These are phyloP conservation scores for Pachymerium ferrugineum DNA, from an alignment of 2,888 invertebrate genomes.

Conservation along the genomic window DNA sequence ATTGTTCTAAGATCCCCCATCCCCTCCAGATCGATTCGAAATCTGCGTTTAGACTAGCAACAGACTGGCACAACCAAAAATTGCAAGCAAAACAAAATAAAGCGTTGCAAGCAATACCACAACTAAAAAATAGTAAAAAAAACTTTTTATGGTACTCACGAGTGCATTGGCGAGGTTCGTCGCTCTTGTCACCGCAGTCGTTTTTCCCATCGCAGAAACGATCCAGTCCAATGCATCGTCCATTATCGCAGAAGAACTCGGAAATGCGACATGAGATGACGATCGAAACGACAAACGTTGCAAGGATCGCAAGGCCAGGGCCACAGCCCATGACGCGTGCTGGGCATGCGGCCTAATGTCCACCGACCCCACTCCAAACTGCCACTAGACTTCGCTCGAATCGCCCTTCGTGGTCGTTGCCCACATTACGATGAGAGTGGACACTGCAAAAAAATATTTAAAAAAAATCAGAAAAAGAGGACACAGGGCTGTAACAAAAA, in stretches of 20 bases:
- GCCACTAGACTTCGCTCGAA: not conserved
- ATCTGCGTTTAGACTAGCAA: not conserved
- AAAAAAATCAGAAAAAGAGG: too few species aligned
- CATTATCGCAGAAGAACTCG: constrained; percentile 63
- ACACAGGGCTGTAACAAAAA: not conserved
- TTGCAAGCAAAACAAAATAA: not conserved
- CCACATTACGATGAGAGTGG: not conserved
- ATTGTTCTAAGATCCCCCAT: too few species aligned
- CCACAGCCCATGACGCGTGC: constrained; percentile 23
- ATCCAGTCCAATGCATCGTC: constrained; percentile 66
- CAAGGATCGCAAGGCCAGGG: constrained; percentile 17
- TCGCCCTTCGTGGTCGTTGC: constrained; percentile 16
- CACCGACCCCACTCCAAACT: not conserved
- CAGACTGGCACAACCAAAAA: too few species aligned
- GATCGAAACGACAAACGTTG: not conserved
- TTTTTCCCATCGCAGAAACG: constrained; percentile 70
- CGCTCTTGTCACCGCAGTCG: constrained; percentile 71
- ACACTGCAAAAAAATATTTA: constrained; percentile 11
- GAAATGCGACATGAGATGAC: constrained; percentile 62
- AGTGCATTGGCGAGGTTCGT: constrained; percentile 67
- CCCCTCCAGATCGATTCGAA: not conserved
- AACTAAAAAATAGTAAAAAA: not conserved
- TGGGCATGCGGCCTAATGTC: constrained; percentile 8
- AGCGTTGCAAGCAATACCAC: not conserved
- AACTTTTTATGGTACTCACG: constrained; percentile 58